These are phyloP conservation scores for Oxyteleia sp. DNA, from an alignment of 2,888 invertebrate species.

Conservation along the genomic window DNA sequence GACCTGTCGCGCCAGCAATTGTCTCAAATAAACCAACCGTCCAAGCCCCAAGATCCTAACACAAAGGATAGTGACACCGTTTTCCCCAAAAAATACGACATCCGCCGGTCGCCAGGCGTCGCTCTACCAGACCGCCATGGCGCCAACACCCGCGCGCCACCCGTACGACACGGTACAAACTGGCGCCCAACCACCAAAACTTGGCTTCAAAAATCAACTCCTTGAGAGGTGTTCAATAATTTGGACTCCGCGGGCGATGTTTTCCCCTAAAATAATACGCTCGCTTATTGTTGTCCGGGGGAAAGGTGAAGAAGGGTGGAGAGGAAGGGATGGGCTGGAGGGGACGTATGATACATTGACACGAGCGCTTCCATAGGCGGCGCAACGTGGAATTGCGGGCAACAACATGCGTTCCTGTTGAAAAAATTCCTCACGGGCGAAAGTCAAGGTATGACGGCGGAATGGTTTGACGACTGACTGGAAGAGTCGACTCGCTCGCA, in stretches of 20 bases:
- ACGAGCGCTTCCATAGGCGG: conserved; percentile 79
- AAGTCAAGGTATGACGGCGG: conserved; percentile 85
- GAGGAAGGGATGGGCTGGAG: too few relatives aligned
- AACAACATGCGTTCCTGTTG: conserved; percentile 87
- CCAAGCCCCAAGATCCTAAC: conserved; percentile 44
- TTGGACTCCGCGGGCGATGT: conserved; percentile 62
- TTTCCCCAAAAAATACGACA: conserved; percentile 87
- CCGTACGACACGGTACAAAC: too few relatives aligned
- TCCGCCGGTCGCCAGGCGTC: too few relatives aligned
- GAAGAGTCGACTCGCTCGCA: conserved; percentile 28
- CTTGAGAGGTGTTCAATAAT: too few relatives aligned
- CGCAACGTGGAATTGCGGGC: conserved; percentile 77
- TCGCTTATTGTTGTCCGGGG: conserved; percentile 59
- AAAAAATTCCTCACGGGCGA: conserved; percentile 88
- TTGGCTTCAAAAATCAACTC: too few relatives aligned
- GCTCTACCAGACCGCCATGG: too few relatives aligned
- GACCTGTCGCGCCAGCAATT: too few relatives aligned
- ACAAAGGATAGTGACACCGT: conserved; percentile 85
- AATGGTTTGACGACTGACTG: conserved; percentile 79
- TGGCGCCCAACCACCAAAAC: too few relatives aligned
- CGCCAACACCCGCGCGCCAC: too few relatives aligned
- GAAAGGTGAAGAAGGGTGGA: too few relatives aligned
- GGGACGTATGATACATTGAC: conserved; percentile 75
- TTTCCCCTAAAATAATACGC: conserved; percentile 87
- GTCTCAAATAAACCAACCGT: not conserved